phyloP scores from a whole-genome alignment of 2,888 invertebrate species.

The Troglohyphantes excavatus region DNA sequence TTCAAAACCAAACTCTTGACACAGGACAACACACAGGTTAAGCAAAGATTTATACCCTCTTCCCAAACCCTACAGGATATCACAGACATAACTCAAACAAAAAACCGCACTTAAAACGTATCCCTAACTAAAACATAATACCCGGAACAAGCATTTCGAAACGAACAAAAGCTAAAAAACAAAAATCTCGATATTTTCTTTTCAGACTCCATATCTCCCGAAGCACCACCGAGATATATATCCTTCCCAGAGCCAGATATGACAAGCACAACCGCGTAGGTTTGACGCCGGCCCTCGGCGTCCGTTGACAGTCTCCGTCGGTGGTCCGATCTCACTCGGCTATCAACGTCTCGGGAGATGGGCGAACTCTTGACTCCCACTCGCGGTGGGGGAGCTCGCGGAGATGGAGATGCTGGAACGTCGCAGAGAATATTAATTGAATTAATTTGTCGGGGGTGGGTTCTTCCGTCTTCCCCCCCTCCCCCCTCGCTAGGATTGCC shows the following conservation, averaged over 20 bases:
- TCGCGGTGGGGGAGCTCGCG: constrained; percentile 33
- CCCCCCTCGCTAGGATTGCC: neutral
- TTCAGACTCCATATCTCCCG: neutral
- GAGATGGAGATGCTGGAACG: constrained; percentile 14
- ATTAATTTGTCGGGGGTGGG: constrained; percentile 50
- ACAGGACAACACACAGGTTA: constrained; percentile 1
- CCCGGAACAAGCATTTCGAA: neutral
- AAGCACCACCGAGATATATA: constrained; percentile 16
- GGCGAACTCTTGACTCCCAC: constrained; percentile 67
- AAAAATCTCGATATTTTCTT: constrained; percentile 3
- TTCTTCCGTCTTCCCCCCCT: no score
- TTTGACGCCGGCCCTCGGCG: constrained; percentile 59
- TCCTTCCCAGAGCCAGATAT: constrained; percentile 25
- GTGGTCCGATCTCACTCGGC: constrained; percentile 74
- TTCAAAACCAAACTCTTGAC: neutral
- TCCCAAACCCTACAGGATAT: neutral
- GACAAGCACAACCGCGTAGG: constrained; percentile 54
- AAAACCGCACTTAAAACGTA: neutral
- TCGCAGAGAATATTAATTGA: constrained; percentile 69
- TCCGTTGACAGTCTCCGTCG: constrained; percentile 70
- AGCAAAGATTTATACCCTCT: constrained; percentile 4
- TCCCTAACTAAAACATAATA: constrained; percentile 6
- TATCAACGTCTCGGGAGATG: constrained; percentile 66
- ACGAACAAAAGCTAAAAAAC: neutral
- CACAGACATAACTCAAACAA: constrained; percentile 29